Evolutionary conservation across 2,113 vertebrate species (phyloP).

Genomic region (Excalfactoria chinensis): DNA sequence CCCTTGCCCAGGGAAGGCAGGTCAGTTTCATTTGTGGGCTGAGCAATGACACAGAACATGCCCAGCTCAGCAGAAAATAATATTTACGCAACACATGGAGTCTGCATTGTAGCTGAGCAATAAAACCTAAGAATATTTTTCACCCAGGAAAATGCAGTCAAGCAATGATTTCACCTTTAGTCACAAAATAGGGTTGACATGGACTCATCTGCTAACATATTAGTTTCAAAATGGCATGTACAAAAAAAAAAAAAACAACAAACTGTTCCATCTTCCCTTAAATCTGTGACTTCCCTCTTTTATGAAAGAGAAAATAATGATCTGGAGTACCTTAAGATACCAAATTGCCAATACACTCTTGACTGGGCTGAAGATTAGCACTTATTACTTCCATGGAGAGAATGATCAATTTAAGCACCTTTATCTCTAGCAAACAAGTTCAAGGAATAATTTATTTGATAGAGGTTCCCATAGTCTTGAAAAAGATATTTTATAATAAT

Average conservation of each 20-base stretch:
- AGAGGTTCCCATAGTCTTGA: background rate
- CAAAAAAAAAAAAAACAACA: background rate
- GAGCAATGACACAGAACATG: fast-evolving
- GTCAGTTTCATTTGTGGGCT: fast-evolving
- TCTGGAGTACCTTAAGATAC: background rate
- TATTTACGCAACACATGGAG: fast-evolving
- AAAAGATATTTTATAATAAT: background rate
- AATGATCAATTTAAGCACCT: background rate
- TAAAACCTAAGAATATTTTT: background rate
- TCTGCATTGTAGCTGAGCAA: background rate
- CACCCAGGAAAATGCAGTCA: background rate
- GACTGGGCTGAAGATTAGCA: background rate
- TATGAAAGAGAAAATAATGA: background rate
- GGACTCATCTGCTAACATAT: background rate
- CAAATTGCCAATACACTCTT: background rate
- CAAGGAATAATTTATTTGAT: background rate
- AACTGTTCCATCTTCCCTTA: background rate
- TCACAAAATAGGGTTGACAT: background rate
- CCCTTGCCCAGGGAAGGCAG: background rate
- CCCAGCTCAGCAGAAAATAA: background rate
- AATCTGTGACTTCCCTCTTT: background rate
- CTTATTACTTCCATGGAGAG: background rate
- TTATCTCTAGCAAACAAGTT: background rate
- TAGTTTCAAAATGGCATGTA: fast-evolving
- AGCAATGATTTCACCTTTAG: background rate